These are phyloP conservation scores for Epinephelus moara DNA, from an alignment of 2,113 vertebrate genomes.

Conservation along the genomic window DNA sequence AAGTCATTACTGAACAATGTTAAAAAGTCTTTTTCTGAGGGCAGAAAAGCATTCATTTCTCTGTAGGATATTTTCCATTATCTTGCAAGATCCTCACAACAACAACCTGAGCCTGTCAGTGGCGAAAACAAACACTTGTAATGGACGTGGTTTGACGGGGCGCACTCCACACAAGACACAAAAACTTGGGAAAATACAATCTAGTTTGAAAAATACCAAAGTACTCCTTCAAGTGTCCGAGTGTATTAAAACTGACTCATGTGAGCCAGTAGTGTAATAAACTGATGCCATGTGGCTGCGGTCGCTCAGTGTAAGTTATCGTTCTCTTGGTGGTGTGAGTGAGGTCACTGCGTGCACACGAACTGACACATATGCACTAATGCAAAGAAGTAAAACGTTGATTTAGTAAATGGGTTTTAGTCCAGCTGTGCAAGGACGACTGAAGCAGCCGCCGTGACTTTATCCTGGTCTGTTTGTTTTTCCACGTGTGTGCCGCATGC, in stretches of 20 bases:
- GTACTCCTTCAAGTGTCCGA: no score
- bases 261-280: neutral
- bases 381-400: conserved; percentile 8
- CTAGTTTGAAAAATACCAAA: no score
- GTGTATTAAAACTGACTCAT: neutral
- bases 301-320: neutral
- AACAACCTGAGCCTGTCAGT: no score
- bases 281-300: neutral
- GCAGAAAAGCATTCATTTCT: no score
- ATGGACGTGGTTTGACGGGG: no score
- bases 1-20: no score
- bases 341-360: neutral
- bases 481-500: neutral
- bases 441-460: neutral
- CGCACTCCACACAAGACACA: no score
- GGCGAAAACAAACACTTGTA: no score
- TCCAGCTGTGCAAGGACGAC: conserved; percentile 14
- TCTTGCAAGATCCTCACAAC: no score
- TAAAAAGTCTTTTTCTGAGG: no score
- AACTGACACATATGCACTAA: neutral
- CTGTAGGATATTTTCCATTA: no score
- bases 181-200: no score
- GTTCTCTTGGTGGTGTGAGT: neutral
- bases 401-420: conserved; percentile 9
- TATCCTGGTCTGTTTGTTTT: conserved; percentile 33